Conservation (phyloP, 2,113 vertebrate genomes). For the Syrmaticus mikado region DNA sequence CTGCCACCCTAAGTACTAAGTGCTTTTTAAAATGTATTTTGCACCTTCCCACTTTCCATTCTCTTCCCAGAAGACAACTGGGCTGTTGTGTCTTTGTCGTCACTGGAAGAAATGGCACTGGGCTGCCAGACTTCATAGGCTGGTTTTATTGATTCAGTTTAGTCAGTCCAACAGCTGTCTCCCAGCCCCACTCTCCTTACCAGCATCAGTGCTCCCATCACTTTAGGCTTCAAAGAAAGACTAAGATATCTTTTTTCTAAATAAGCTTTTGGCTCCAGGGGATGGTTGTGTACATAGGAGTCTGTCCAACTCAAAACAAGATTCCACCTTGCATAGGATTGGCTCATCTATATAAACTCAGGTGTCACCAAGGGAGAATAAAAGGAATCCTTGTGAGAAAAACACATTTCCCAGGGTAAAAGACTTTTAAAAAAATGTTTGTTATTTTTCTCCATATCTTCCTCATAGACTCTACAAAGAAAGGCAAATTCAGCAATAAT, state of each 20-base stretch:
- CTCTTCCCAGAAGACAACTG: slow-evolving; percentile 47
- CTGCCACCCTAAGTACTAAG: slow-evolving; percentile 47
- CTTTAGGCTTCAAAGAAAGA: slow-evolving; percentile 45
- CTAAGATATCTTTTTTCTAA: slow-evolving; percentile 41
- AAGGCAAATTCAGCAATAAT: background rate
- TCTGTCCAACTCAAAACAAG: slow-evolving; percentile 40
- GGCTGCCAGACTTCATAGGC: slow-evolving; percentile 19
- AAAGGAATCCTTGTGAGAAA: background rate
- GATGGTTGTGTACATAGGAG: slow-evolving; percentile 26
- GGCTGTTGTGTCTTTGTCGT: background rate
- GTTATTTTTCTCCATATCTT: background rate
- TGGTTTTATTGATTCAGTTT: slow-evolving; percentile 10
- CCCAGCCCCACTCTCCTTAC: background rate
- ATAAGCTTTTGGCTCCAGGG: background rate
- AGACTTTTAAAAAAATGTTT: background rate
- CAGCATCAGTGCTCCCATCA: background rate
- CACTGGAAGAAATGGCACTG: slow-evolving; percentile 7
- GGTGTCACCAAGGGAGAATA: background rate
- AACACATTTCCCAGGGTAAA: background rate
- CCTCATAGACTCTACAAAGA: background rate
- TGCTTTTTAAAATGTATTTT: background rate
- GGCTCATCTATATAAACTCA: slow-evolving; percentile 25
- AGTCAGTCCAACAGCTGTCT: slow-evolving; percentile 25
- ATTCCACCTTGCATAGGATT: slow-evolving; percentile 16
- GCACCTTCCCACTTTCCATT: slow-evolving; percentile 11